phyloP scores from a whole-genome alignment of 1,140 invertebrate species.

The Zophobas morio region DNA sequence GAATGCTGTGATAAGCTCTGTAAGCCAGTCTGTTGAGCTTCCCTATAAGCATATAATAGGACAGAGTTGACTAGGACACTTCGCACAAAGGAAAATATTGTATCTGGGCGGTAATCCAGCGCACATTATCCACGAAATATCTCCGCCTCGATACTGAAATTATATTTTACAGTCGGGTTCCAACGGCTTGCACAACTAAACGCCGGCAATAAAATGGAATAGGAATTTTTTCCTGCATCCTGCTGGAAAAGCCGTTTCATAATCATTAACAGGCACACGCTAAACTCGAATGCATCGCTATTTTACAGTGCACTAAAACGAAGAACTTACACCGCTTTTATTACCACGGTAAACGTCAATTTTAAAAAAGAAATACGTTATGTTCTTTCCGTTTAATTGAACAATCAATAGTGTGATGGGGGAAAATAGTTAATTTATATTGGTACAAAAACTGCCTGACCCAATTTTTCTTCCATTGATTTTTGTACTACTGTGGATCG shows the following conservation, averaged over 20 bases:
- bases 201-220: constrained; percentile 30
- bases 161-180: constrained; percentile 17
- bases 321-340: constrained; percentile 12
- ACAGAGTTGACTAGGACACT: constrained; percentile 33
- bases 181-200: constrained; percentile 17
- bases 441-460: too few species aligned
- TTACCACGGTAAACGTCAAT: constrained; percentile 14
- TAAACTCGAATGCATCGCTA: constrained; percentile 21
- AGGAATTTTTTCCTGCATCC: constrained; percentile 2
- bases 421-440: too few species aligned
- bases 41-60: constrained; percentile 57
- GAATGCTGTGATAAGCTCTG: constrained; percentile 61
- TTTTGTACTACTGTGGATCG: too few species aligned
- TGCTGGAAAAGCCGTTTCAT: background rate
- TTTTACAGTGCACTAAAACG: constrained; percentile 18
- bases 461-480: too few species aligned
- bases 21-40: constrained; percentile 58
- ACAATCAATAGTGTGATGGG: background rate
- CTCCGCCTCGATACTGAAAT: constrained; percentile 25
- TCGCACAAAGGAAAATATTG: constrained; percentile 46
- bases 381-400: background rate
- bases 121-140: constrained; percentile 36
- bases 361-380: constrained; percentile 13
- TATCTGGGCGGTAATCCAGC: constrained; percentile 31
- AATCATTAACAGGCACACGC: constrained; percentile 8